Percentiles rank a stretch among this genome's conserved stretches.
Evolutionary conservation across 2,797 vertebrate species (phyloP).

Genomic region (Stomatorhinus walkeri): DNA sequence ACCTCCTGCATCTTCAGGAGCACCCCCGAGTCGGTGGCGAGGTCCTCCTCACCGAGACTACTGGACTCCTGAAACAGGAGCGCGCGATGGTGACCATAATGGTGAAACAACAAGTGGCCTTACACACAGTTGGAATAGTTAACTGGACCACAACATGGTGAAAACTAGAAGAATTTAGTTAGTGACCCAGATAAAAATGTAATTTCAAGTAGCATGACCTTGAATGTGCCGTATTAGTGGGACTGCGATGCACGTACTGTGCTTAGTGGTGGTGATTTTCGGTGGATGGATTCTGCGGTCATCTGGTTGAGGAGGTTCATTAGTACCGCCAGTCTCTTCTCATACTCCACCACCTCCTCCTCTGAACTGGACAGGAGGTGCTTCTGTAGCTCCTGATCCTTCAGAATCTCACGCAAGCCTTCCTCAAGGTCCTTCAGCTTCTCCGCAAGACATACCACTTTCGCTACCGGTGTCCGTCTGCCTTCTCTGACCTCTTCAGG

Average conservation of each 20-base stretch:
- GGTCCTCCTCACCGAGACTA: constrained; percentile 34
- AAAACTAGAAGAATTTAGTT: background rate
- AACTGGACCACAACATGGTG: background rate
- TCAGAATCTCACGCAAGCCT: constrained; percentile 60
- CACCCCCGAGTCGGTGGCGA: constrained; percentile 29
- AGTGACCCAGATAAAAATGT: background rate
- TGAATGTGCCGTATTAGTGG: background rate
- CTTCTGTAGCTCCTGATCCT: constrained; percentile 70
- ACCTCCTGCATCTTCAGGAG: constrained; percentile 54
- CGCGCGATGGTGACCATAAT: background rate
- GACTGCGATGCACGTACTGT: background rate
- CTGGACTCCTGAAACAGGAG: constrained; percentile 15
- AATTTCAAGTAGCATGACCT: background rate
- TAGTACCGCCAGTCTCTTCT: constrained; percentile 65
- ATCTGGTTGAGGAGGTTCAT: constrained; percentile 63
- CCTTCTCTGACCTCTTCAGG: constrained; percentile 10
- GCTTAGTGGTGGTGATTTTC: background rate
- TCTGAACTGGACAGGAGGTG: constrained; percentile 67
- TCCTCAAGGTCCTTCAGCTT: constrained; percentile 70
- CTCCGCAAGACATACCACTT: constrained; percentile 58
- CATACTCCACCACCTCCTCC: constrained; percentile 71
- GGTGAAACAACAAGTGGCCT: background rate
- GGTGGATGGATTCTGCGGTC: constrained; percentile 35
- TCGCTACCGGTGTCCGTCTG: constrained; percentile 39
- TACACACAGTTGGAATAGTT: background rate